Percentiles rank a stretch among this genome's conserved stretches.
Conservation (phyloP, 1,140 invertebrate genomes). For the Diuraphis noxia region DNA sequence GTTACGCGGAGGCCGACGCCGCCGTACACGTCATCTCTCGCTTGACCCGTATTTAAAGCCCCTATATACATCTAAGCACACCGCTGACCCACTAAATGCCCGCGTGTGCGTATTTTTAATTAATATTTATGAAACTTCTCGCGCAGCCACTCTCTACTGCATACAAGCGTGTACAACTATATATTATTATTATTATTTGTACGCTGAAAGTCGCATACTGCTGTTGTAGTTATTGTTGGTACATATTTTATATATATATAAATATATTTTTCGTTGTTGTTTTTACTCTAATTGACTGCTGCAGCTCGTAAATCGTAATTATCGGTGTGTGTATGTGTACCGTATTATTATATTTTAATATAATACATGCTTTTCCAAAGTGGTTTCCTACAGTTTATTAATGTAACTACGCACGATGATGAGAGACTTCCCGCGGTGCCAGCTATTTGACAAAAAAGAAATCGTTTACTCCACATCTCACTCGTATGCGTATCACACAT, state of each 20-base stretch:
- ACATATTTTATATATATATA: background rate
- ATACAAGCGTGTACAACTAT: background rate
- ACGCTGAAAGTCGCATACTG: background rate
- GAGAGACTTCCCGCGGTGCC: background rate
- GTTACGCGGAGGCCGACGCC: background rate
- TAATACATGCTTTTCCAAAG: background rate
- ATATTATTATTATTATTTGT: no score
- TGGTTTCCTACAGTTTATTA: background rate
- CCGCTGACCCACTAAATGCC: conserved; percentile 44
- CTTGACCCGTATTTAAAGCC: conserved; percentile 42
- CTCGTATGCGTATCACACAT: background rate
- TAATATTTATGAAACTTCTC: conserved; percentile 52
- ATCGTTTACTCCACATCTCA: background rate
- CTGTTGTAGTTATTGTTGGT: background rate
- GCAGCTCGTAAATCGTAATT: background rate
- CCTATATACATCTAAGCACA: conserved; percentile 39
- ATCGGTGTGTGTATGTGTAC: background rate
- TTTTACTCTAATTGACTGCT: conserved; percentile 34
- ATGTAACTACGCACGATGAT: background rate
- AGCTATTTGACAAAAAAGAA: background rate
- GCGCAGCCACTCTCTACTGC: conserved; percentile 23
- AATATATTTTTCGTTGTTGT: background rate
- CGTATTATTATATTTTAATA: background rate
- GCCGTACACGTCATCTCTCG: background rate
- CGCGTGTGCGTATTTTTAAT: conserved; percentile 25